Conservation (phyloP, 2,888 invertebrate species). For the Acrobasis repandana region DNA sequence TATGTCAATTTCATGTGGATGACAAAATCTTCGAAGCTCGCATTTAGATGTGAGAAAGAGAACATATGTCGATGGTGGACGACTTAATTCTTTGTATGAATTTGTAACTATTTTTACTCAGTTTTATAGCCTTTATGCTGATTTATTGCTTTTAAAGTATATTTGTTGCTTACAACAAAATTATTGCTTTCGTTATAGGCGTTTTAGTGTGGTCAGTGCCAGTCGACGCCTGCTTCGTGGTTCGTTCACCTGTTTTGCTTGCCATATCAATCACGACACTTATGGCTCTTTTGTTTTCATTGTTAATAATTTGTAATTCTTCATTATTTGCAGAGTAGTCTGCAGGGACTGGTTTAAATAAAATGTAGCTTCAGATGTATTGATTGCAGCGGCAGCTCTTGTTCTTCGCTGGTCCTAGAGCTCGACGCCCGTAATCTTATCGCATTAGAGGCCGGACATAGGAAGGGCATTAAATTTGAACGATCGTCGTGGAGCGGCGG, state of each 20-base stretch:
- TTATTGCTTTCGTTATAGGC: slow-evolving; percentile 55
- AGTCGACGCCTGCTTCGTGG: slow-evolving; percentile 50
- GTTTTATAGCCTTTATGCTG: slow-evolving; percentile 52
- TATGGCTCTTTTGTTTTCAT: slow-evolving; percentile 36
- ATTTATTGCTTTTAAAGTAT: slow-evolving; percentile 58
- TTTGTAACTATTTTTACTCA: slow-evolving; percentile 49
- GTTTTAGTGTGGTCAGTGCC: slow-evolving; percentile 61
- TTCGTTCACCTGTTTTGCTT: slow-evolving; percentile 55
- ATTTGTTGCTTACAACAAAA: slow-evolving; percentile 61
- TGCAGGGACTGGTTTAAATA: slow-evolving; percentile 17
- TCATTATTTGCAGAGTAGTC: slow-evolving; percentile 21
- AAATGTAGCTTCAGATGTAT: slow-evolving; percentile 16
- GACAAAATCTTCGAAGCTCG: slow-evolving; percentile 32
- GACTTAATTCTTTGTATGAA: background rate
- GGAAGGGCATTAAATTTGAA: slow-evolving; percentile 82
- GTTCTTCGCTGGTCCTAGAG: slow-evolving; percentile 39
- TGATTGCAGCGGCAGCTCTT: slow-evolving; percentile 30
- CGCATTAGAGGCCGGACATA: slow-evolving; percentile 80
- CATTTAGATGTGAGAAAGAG: background rate
- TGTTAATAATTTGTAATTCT: slow-evolving; percentile 24
- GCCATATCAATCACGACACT: slow-evolving; percentile 52
- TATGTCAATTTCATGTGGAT: slow-evolving; percentile 45
- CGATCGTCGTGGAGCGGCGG: slow-evolving; percentile 72
- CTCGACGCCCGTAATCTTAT: slow-evolving; percentile 71
- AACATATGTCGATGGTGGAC: background rate